Percentiles rank a stretch among this genome's conserved stretches.
Evolutionary conservation across 2,113 vertebrate species (phyloP).

Genomic region (Nyctibius bracteatus): DNA sequence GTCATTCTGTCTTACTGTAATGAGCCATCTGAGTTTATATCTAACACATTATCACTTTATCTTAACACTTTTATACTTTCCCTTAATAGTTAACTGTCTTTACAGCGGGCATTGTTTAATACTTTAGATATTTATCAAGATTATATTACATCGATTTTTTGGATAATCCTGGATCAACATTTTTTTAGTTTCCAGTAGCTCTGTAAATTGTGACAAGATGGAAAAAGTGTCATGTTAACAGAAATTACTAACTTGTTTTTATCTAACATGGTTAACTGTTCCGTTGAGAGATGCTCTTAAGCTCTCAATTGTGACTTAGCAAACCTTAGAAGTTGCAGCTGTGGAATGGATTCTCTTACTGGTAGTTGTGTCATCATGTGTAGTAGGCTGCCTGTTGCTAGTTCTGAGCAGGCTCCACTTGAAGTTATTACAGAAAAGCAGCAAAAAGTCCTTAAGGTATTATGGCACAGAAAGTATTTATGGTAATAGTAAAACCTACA

Average conservation of each 20-base stretch:
- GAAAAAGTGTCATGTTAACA: background rate
- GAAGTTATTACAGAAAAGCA: background rate
- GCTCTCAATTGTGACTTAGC: background rate
- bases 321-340: background rate
- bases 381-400: background rate
- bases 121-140: background rate
- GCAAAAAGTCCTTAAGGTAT: background rate
- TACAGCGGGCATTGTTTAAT: background rate
- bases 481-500: background rate
- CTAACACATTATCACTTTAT: background rate
- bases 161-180: background rate
- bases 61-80: background rate
- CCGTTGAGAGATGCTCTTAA: background rate
- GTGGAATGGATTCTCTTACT: background rate
- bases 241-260: background rate
- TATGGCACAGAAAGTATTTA: background rate
- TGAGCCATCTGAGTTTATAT: slow-evolving; percentile 15
- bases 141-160: background rate
- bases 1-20: slow-evolving; percentile 8
- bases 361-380: rapidly evolving
- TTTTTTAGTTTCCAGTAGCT: background rate
- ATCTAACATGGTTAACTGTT: background rate
- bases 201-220: background rate
- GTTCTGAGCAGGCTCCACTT: background rate
- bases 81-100: background rate